Evolutionary conservation across 1,140 invertebrate species (phyloP), one percentile per base, ranked within the genome.

Genomic region (Lucilia cuprina): DNA sequence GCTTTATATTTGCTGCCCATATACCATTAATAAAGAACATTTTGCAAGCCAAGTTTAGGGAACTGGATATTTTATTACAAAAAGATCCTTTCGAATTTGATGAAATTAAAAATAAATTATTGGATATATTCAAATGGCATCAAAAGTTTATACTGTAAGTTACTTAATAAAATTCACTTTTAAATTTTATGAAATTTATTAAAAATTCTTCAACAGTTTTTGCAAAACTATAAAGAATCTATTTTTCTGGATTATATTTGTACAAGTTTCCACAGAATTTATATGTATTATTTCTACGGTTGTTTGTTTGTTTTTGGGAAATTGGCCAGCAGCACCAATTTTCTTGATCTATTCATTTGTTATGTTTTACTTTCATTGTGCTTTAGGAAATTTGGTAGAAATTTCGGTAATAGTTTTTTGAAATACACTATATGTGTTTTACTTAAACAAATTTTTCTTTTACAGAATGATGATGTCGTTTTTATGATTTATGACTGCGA

Each of bases 171-270:
- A 41, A 30, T 30, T 30, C 25, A 30, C 25, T 2, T 30, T 30
- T 30, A 30, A 30, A 30, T 30, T 30, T 30, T 30, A 30, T 30
- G 1, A 30, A 30, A 30, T 30, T 30, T 30, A 30, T 30, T 3
- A 2, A 30, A 30, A 30, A 41, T 41, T 60, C 7, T 60, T 17
- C n/a, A 3, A 14, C 7, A 60, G 55, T 7, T 60, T 17, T n/a
- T 60, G 50, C 17, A 60, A 2, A 0, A 60, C 17, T 3, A 17
- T 60, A n/a, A 60, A 60, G n/a, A n/a, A 17, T 60, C 5, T 60
- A n/a, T 60, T 60, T 60, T 78, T 78, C 17, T 78, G 5, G 75
- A n/a, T 78, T 5, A 78, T 78, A 10, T 78, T 78, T 19, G 35
- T 78, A n/a, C 75, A 78, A 78, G 21, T 78, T 5, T 14, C 4